Evolutionary conservation across 2,888 invertebrate genomes (phyloP).

Genomic region (Ceratothoa steindachneri): DNA sequence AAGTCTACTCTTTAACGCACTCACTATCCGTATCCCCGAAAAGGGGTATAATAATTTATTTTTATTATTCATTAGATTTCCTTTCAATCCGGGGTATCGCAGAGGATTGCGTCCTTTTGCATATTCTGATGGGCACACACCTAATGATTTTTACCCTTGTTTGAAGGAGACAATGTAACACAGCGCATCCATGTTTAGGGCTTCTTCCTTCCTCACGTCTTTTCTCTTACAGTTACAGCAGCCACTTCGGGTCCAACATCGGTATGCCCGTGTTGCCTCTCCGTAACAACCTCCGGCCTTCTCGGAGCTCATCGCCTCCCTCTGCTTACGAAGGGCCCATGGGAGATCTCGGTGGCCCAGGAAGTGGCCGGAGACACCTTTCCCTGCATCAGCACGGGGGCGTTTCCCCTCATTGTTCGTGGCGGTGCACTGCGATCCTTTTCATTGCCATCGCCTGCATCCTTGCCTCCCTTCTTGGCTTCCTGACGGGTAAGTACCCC

Average conservation of each 20-base stretch:
- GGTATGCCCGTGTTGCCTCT: slow-evolving; percentile 62
- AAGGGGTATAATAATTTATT: too few relatives aligned
- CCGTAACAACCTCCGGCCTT: slow-evolving; percentile 65
- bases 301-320: slow-evolving; percentile 56
- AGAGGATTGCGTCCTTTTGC: too few relatives aligned
- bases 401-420: slow-evolving; percentile 63
- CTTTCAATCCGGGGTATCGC: too few relatives aligned
- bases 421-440: slow-evolving; percentile 86
- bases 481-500: slow-evolving; percentile 72
- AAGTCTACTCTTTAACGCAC: too few relatives aligned
- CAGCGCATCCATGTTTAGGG: too few relatives aligned
- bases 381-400: slow-evolving; percentile 7
- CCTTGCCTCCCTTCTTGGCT: slow-evolving; percentile 75
- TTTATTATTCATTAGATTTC: too few relatives aligned
- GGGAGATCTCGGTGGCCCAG: background rate
- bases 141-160: too few relatives aligned
- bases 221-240: slow-evolving; percentile 31
- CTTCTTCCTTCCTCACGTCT: too few relatives aligned
- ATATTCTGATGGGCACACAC: too few relatives aligned
- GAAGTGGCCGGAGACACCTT: background rate
- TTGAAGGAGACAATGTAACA: too few relatives aligned
- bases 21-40: too few relatives aligned
- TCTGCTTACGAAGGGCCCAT: slow-evolving; percentile 19
- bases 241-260: slow-evolving; percentile 26
- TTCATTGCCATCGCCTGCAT: slow-evolving; percentile 78